phyloP scores from a whole-genome alignment of 1,140 invertebrate species.

The Grapholita molesta region DNA sequence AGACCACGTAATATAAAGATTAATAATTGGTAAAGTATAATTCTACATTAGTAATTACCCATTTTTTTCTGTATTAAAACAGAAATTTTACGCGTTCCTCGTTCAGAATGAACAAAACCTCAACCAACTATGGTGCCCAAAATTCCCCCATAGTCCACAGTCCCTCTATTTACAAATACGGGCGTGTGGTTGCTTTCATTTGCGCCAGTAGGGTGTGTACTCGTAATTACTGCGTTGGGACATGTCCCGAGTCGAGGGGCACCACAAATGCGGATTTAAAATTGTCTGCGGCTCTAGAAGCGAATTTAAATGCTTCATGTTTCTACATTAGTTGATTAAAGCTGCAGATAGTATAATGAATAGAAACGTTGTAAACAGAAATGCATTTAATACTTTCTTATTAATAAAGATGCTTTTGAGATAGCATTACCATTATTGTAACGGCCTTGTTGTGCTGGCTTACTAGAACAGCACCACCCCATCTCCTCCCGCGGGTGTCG shows the following conservation, averaged over 20 bases:
- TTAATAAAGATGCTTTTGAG: no score
- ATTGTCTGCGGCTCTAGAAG: conserved; percentile 26
- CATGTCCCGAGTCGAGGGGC: conserved; percentile 50
- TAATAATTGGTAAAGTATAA: no score
- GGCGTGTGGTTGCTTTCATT: conserved; percentile 67
- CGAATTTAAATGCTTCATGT: not conserved
- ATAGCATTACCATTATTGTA: no score
- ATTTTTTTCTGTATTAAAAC: not conserved
- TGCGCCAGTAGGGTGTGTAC: conserved; percentile 61
- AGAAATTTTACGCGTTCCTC: not conserved
- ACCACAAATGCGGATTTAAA: conserved; percentile 43
- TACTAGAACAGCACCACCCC: no score
- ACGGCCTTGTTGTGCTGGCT: no score
- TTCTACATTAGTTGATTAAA: not conserved
- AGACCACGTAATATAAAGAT: no score
- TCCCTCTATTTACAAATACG: conserved; percentile 66
- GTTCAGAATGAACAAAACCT: not conserved
- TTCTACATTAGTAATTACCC: no score
- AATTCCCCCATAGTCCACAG: not conserved
- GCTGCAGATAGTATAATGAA: not conserved
- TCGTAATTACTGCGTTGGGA: conserved; percentile 67
- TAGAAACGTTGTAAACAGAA: not conserved
- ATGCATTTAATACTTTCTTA: no score
- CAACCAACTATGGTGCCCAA: not conserved
- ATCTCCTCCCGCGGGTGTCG: no score